Evolutionary conservation across 2,797 vertebrate species (phyloP).

Genomic region (Squalus acanthias): DNA sequence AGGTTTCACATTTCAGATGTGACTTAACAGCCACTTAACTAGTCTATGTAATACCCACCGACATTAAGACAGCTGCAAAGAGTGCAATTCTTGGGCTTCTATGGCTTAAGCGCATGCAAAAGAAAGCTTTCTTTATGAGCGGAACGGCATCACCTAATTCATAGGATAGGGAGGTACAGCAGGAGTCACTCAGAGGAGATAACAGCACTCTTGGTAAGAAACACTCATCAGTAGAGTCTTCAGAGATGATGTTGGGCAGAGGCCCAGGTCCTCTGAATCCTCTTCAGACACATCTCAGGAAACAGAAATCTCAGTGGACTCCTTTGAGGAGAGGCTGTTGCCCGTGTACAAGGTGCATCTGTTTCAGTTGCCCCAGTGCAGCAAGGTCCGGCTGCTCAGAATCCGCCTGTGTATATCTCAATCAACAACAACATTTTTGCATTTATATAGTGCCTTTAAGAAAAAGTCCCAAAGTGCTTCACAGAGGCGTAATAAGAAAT

Average conservation of each 20-base stretch:
- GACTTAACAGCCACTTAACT: no score
- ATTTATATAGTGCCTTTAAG: background rate
- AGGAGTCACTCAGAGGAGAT: background rate
- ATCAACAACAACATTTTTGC: background rate
- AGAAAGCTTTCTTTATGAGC: background rate
- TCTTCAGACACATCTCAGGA: background rate
- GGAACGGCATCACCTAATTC: background rate
- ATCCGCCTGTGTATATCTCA: background rate
- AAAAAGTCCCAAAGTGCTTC: background rate
- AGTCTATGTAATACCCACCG: background rate
- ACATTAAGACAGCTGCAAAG: background rate
- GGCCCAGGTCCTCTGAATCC: background rate
- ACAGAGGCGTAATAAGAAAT: background rate
- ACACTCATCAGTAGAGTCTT: background rate
- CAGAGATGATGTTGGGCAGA: background rate
- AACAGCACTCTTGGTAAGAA: background rate
- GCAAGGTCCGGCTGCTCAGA: background rate
- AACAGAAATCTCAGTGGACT: background rate
- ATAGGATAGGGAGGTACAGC: background rate
- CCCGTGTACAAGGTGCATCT: background rate
- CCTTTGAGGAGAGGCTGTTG: background rate
- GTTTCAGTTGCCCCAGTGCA: background rate
- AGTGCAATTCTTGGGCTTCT: background rate
- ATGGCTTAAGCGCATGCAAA: background rate
- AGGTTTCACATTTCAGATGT: background rate